These are phyloP conservation scores for Conistra vaccinii DNA, from an alignment of 2,888 invertebrate species.

Conservation along the genomic window DNA sequence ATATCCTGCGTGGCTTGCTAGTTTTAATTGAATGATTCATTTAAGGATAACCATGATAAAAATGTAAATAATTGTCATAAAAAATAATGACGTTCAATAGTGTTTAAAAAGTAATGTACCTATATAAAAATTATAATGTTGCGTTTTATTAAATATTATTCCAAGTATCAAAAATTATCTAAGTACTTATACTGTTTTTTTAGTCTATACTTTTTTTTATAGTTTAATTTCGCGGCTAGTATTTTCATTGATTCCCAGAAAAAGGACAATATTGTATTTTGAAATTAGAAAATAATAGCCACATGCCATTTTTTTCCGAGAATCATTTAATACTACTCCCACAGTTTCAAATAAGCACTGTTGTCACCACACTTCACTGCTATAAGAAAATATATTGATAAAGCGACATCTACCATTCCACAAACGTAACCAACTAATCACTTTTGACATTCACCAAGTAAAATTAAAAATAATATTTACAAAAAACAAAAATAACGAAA, in stretches of 20 bases:
- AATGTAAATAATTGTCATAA: not conserved
- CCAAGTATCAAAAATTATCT: too few species aligned
- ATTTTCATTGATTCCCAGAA: not conserved
- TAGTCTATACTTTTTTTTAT: not conserved
- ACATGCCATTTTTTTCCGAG: not conserved
- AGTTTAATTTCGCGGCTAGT: not conserved
- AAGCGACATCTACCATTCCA: conserved; percentile 12
- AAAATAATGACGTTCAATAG: not conserved
- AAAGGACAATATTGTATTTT: not conserved
- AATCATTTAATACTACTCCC: not conserved
- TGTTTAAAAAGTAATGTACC: too few species aligned
- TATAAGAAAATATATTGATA: not conserved
- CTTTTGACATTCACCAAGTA: not conserved
- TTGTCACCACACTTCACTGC: not conserved
- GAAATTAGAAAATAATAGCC: not conserved
- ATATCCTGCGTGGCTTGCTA: not conserved
- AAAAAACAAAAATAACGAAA: not conserved
- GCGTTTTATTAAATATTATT: not conserved
- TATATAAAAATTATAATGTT: not conserved
- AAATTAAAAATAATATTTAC: conserved; percentile 10
- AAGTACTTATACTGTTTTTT: not conserved
- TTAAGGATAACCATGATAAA: not conserved
- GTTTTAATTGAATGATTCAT: not conserved
- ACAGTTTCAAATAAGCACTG: not conserved
- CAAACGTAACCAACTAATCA: not conserved